Conservation (phyloP, 1,140 invertebrate species). For the Ruditapes philippinarum region DNA sequence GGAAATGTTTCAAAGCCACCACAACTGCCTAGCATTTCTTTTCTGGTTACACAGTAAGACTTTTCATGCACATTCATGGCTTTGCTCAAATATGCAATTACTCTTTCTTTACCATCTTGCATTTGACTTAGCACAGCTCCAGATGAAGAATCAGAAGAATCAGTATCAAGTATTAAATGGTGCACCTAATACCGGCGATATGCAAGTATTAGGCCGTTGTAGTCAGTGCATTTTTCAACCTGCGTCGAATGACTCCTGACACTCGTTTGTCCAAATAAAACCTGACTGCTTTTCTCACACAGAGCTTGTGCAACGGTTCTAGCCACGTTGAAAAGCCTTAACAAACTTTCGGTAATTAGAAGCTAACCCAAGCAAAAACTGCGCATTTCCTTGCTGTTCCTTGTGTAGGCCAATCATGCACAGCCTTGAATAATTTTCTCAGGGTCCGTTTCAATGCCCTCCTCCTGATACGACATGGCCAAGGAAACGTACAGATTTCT, state of each 20-base stretch:
- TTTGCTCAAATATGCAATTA: constrained; percentile 62
- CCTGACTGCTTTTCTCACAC: background rate
- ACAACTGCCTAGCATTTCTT: constrained; percentile 69
- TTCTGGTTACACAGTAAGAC: constrained; percentile 66
- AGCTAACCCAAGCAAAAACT: constrained; percentile 86
- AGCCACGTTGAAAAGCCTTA: constrained; percentile 72
- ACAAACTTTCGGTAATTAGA: constrained; percentile 87
- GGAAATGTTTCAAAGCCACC: constrained; percentile 57
- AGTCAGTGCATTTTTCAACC: background rate
- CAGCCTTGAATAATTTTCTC: constrained; percentile 69
- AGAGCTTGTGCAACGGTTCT: constrained; percentile 72
- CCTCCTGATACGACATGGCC: background rate
- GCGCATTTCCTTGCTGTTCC: constrained; percentile 83
- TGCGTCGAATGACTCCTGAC: background rate
- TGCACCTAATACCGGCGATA: background rate
- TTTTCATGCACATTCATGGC: constrained; percentile 50
- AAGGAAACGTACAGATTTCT: background rate
- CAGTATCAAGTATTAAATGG: constrained; percentile 85
- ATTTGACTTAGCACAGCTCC: constrained; percentile 86
- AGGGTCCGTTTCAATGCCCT: background rate
- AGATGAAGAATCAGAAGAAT: constrained; percentile 85
- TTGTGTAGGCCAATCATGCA: constrained; percentile 78
- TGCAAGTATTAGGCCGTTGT: background rate
- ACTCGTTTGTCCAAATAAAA: background rate
- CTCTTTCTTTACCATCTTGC: constrained; percentile 72